These are phyloP conservation scores for Hipposideros armiger DNA, from an alignment of 2,113 vertebrate genomes.

Conservation along the genomic window DNA sequence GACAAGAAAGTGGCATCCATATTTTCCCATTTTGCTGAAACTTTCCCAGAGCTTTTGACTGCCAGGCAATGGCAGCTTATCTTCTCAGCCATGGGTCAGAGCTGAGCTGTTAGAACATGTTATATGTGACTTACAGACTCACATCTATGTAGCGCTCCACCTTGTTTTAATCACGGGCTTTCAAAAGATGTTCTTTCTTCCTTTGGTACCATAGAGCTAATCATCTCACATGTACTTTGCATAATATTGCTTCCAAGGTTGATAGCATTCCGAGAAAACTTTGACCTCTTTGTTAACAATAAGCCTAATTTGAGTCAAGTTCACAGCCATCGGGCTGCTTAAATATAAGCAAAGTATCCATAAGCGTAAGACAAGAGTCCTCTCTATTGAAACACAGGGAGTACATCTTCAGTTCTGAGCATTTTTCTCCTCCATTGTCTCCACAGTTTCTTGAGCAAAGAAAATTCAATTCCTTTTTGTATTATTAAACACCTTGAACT, in stretches of 20 bases:
- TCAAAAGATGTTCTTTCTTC: background rate
- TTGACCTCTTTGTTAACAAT: background rate
- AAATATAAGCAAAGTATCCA: background rate
- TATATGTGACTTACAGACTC: background rate
- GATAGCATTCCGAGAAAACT: background rate
- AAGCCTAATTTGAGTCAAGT: background rate
- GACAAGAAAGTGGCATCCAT: background rate
- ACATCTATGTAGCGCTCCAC: fast-evolving
- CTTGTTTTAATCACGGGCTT: background rate
- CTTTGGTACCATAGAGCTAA: background rate
- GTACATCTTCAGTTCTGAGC: background rate
- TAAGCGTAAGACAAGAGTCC: background rate
- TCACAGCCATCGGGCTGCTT: background rate
- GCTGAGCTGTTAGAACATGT: background rate
- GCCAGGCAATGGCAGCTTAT: background rate
- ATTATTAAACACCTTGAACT: background rate
- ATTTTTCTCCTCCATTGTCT: background rate
- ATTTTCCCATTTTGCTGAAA: background rate
- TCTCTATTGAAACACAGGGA: background rate
- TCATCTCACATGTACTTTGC: background rate
- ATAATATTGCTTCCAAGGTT: background rate
- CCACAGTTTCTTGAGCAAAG: background rate
- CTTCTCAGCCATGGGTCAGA: background rate
- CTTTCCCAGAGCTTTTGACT: background rate
- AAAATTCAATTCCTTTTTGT: background rate